Evolutionary conservation across 2,888 invertebrate species (phyloP).

Genomic region (Watsonalla binaria): DNA sequence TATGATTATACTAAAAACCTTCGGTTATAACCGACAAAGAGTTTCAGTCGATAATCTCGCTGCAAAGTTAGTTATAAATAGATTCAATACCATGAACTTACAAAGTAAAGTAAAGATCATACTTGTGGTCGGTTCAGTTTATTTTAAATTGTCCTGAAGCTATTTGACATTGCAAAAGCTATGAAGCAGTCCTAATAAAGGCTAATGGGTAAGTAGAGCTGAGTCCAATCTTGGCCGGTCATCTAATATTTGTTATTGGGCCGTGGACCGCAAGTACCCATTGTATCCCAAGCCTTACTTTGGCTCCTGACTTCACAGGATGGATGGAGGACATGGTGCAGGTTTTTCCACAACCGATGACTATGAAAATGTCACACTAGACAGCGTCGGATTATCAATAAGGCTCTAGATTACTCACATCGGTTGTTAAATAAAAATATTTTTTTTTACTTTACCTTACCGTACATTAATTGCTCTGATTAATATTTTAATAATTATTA

Average conservation of each 20-base stretch:
- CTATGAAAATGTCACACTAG: too few species aligned
- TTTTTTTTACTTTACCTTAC: too few species aligned
- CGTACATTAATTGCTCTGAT: too few species aligned
- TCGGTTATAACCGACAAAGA: too few species aligned
- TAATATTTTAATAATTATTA: too few species aligned
- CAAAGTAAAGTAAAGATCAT: background rate
- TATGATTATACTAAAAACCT: background rate
- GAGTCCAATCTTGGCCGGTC: constrained; percentile 13
- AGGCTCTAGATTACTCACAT: too few species aligned
- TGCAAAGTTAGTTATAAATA: background rate
- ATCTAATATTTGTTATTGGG: constrained; percentile 49
- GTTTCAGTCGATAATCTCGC: too few species aligned
- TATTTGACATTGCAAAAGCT: background rate
- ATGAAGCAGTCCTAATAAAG: background rate
- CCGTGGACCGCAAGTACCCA: constrained; percentile 41
- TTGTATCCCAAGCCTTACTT: constrained; percentile 27
- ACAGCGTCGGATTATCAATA: too few species aligned
- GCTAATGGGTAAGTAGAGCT: constrained; percentile 3
- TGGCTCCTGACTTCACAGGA: background rate
- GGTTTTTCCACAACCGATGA: too few species aligned
- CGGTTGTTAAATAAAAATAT: too few species aligned
- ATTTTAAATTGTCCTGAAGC: too few species aligned
- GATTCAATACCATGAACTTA: background rate
- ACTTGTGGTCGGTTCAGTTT: background rate
- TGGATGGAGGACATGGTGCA: background rate